Evolutionary conservation across 2,888 invertebrate species (phyloP).

Genomic region (Caenorhabditis doughertyi): DNA sequence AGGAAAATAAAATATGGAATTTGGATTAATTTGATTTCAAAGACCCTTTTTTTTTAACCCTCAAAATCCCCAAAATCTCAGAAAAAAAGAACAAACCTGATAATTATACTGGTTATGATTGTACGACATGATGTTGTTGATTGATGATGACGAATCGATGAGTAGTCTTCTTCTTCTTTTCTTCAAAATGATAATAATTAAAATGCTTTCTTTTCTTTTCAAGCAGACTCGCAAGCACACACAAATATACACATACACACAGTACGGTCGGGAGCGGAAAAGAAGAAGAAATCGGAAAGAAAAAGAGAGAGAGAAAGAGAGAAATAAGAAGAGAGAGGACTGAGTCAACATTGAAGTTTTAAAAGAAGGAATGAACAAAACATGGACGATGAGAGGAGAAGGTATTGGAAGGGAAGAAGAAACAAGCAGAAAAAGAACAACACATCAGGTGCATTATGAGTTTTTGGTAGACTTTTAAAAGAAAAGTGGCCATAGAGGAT

Average conservation of each 20-base stretch:
- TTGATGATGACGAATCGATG: background rate
- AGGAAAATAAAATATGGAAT: no score
- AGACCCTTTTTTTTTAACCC: background rate
- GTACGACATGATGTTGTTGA: constrained; percentile 67
- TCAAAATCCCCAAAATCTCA: background rate
- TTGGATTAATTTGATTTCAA: background rate
- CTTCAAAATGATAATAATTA: constrained; percentile 56
- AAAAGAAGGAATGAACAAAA: constrained; percentile 14
- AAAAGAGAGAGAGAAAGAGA: constrained; percentile 5
- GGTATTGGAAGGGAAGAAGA: constrained; percentile 11
- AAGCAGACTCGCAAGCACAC: background rate
- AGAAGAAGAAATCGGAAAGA: constrained; percentile 1
- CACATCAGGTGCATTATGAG: constrained; percentile 4
- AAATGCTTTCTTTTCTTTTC: background rate
- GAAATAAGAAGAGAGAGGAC: constrained; percentile 40
- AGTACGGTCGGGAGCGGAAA: constrained; percentile 25
- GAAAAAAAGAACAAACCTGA: constrained; percentile 71
- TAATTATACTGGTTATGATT: constrained; percentile 78
- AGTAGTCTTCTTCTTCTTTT: background rate
- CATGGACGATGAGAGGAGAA: background rate
- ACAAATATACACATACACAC: background rate
- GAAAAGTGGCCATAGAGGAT: background rate
- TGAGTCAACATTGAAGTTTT: constrained; percentile 49
- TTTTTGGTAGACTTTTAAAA: background rate
- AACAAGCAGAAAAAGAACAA: constrained; percentile 7